Evolutionary conservation across 2,888 invertebrate genomes (phyloP).

Genomic region (Zygogramma bicolorata): DNA sequence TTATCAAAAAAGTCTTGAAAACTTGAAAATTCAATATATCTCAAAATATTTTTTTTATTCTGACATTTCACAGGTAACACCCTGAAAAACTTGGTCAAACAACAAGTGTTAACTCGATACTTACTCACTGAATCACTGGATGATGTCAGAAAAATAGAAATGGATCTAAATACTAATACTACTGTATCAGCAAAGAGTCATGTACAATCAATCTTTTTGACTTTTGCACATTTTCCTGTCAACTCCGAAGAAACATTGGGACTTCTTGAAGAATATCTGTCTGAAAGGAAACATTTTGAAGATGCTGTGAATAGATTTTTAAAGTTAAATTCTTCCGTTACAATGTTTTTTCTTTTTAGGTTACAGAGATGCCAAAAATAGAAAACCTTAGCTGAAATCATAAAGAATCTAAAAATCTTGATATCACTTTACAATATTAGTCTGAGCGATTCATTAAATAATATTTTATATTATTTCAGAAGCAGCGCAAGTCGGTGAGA

Average conservation of each 20-base stretch:
- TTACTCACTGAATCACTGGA: neutral
- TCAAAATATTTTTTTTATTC: neutral
- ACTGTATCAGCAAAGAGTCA: neutral
- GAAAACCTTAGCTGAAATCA: neutral
- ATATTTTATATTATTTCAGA: neutral
- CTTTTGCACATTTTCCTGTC: neutral
- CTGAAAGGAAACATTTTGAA: neutral
- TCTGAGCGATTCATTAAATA: neutral
- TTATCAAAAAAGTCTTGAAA: neutral
- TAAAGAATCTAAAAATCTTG: neutral
- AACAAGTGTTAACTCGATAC: constrained; percentile 8
- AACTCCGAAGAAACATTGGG: neutral
- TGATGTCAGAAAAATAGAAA: neutral
- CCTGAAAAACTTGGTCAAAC: constrained; percentile 2
- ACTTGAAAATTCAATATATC: neutral
- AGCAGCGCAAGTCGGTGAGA: neutral
- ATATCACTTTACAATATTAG: neutral
- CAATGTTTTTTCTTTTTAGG: neutral
- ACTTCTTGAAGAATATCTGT: constrained; percentile 5
- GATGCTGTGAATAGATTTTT: constrained; percentile 2
- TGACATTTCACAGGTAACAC: neutral
- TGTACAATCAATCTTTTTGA: constrained; percentile 1
- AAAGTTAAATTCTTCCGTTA: neutral
- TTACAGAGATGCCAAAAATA: constrained; percentile 8
- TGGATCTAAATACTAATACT: neutral